Percentiles rank a stretch among this genome's conserved stretches.
Conservation (phyloP, 2,888 invertebrate genomes). For the Agonopterix alstromeriana region DNA sequence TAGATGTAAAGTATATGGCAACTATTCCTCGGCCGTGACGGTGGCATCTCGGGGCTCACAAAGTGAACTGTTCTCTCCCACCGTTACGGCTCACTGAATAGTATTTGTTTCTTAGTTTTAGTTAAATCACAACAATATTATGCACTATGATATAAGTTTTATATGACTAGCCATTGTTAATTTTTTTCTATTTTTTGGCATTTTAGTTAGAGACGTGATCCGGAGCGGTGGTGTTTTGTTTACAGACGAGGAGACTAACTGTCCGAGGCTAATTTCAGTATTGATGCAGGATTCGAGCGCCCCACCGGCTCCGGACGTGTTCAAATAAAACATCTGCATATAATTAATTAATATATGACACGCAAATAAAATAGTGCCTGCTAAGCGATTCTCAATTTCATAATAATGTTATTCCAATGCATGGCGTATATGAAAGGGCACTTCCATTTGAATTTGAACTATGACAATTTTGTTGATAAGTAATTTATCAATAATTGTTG, state of each 20-base stretch:
- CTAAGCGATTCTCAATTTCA: conserved; percentile 11
- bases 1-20: conserved; percentile 21
- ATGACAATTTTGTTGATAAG: conserved; percentile 41
- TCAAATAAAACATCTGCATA: background rate
- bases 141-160: conserved; percentile 51
- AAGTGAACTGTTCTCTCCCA: conserved; percentile 36
- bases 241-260: background rate
- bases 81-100: conserved; percentile 18
- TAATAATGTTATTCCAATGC: conserved; percentile 7
- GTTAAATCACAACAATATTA: conserved; percentile 43
- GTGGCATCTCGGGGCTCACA: conserved; percentile 21
- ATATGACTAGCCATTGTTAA: conserved; percentile 42
- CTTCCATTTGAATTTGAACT: conserved; percentile 30
- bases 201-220: conserved; percentile 6
- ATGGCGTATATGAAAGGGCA: conserved; percentile 19
- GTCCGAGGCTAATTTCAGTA: conserved; percentile 39
- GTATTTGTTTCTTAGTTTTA: conserved; percentile 45
- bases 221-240: background rate
- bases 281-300: conserved; percentile 12
- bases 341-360: conserved; percentile 3
- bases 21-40: conserved; percentile 14
- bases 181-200: conserved; percentile 18
- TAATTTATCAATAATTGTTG: conserved; percentile 45
- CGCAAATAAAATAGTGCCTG: conserved; percentile 12
- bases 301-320: conserved; percentile 21